Conservation (phyloP, 2,113 vertebrate genomes). For the Athene cunicularia region DNA sequence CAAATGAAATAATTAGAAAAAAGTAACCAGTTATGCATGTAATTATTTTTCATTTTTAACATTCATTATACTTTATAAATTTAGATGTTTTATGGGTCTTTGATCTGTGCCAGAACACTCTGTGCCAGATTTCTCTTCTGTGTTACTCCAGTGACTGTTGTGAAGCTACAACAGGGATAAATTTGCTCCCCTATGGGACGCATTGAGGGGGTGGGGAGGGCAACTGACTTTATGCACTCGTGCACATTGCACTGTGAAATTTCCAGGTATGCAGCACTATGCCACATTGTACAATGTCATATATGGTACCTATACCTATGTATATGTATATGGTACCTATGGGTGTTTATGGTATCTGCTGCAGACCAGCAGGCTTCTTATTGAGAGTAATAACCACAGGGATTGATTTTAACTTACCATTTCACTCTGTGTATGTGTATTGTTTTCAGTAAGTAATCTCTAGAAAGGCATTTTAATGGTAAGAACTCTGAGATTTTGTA, state of each 20-base stretch:
- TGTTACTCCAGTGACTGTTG: background rate
- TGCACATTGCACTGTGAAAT: background rate
- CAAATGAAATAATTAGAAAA: background rate
- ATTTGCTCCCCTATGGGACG: background rate
- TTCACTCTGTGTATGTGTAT: background rate
- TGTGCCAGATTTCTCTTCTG: background rate
- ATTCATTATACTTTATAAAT: background rate
- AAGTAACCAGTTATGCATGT: background rate
- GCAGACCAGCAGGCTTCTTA: background rate
- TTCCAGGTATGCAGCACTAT: background rate
- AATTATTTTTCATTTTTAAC: background rate
- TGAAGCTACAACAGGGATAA: background rate
- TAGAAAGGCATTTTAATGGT: background rate
- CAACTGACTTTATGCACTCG: background rate
- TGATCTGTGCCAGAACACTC: background rate
- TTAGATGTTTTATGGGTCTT: background rate
- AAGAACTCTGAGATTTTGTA: background rate
- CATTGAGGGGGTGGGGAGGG: background rate
- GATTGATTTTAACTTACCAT: background rate
- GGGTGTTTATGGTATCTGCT: background rate
- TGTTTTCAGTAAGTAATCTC: background rate
- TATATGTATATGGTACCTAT: background rate
- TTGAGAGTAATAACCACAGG: background rate
- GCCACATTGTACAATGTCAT: background rate
- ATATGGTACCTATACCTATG: too few relatives aligned